Conservation (phyloP, 1,140 invertebrate species). For the Araneus ventricosus region DNA sequence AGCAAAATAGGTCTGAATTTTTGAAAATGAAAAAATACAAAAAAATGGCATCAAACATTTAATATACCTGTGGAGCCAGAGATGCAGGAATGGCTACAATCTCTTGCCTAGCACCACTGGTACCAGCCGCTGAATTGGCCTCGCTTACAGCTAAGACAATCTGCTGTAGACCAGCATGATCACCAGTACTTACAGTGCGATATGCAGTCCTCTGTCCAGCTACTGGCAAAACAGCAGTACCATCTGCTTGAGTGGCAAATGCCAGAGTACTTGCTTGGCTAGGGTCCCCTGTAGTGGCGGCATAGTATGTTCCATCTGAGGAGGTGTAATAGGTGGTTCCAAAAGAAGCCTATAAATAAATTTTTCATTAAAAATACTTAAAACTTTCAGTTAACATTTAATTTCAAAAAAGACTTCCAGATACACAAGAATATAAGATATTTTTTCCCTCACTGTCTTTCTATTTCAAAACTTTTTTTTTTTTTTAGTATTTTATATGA, state of each 20-base stretch:
- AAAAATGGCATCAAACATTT: too few relatives aligned
- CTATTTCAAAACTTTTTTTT: not conserved
- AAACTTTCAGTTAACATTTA: not conserved
- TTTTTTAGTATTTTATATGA: too few relatives aligned
- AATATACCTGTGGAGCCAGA: conserved; percentile 54
- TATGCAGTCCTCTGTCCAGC: conserved; percentile 58
- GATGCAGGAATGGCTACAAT: conserved; percentile 70
- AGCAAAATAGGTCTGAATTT: not conserved
- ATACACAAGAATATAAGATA: too few relatives aligned
- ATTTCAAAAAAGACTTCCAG: too few relatives aligned
- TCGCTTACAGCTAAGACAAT: conserved; percentile 73
- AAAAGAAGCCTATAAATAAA: conserved; percentile 43
- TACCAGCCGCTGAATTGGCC: not conserved
- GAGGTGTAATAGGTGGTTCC: conserved; percentile 73
- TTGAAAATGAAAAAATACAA: not conserved
- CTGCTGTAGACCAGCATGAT: conserved; percentile 64
- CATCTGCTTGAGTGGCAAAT: conserved; percentile 62
- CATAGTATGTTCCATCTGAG: conserved; percentile 71
- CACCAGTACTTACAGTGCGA: conserved; percentile 45
- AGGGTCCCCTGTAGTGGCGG: conserved; percentile 43
- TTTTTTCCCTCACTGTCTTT: too few relatives aligned
- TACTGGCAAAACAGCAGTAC: conserved; percentile 63
- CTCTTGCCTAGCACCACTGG: conserved; percentile 50
- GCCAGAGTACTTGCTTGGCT: conserved; percentile 53
- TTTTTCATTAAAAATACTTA: not conserved